Percentiles rank a stretch among this genome's conserved stretches.
phyloP scores from a whole-genome alignment of 2,797 vertebrate genomes.

The Cyprinodon diabolis region DNA sequence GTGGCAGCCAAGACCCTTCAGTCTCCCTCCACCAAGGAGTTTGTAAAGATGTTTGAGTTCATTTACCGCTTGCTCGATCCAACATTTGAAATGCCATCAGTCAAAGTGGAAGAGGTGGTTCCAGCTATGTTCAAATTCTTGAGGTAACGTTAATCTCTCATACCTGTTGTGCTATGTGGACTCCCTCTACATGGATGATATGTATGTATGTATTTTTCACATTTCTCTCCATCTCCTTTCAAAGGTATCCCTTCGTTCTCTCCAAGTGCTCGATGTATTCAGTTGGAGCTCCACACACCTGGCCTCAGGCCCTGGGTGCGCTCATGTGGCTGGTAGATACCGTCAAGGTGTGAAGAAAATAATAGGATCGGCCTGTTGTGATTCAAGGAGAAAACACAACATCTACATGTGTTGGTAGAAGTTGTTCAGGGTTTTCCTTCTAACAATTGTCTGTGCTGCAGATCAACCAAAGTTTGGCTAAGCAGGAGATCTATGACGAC shows the following conservation, averaged over 20 bases:
- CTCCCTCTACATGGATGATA: too few species aligned
- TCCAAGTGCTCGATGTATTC: slow-evolving; percentile 98
- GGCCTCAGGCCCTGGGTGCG: slow-evolving; percentile 94
- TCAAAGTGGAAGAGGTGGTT: slow-evolving; percentile 96
- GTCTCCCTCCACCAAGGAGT: slow-evolving; percentile 94
- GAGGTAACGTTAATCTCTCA: slow-evolving; percentile 76
- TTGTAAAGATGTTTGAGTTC: slow-evolving; percentile 94
- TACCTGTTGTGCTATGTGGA: not conserved
- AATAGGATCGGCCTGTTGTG: accelerated
- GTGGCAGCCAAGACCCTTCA: slow-evolving; percentile 91
- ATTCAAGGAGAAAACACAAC: not conserved
- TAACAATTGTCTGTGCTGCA: slow-evolving; percentile 46
- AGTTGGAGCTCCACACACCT: slow-evolving; percentile 96
- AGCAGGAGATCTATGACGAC: slow-evolving; percentile 81
- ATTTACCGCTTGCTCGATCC: slow-evolving; percentile 89
- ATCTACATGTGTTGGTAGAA: not conserved
- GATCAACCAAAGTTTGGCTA: slow-evolving; percentile 73
- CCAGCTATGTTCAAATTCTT: slow-evolving; percentile 90
- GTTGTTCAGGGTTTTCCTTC: not conserved
- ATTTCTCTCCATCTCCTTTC: slow-evolving; percentile 22
- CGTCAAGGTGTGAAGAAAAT: slow-evolving; percentile 84
- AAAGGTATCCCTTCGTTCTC: slow-evolving; percentile 92
- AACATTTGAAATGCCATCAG: slow-evolving; percentile 88
- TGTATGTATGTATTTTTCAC: too few species aligned
- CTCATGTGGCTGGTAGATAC: slow-evolving; percentile 95